Base-by-base conservation (phyloP, 2,113 vertebrate genomes). In the Anguilla japonica region DNA sequence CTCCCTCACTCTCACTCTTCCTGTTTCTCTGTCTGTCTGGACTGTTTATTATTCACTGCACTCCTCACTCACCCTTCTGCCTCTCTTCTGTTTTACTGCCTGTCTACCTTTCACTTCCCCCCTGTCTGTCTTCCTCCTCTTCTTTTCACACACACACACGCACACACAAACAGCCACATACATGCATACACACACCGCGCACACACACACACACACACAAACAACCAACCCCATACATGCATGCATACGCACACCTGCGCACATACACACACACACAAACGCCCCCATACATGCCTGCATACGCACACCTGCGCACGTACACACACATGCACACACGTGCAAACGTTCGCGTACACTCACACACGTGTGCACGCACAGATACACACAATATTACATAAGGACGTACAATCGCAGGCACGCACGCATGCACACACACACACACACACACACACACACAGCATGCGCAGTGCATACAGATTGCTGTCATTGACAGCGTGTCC, bases 401-500 rank as follows among this genome's bases (percentile, higher is more conserved):
- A 26, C 0, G 8, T 20, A 67, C 22, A 26, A 0, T 5, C 60
- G 20, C 22, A 41, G 20, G 7, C 57, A 2, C 5, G 39, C 15
- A 67, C 29, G 2, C 26, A 40, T 4, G 26, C 50, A 67, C 53
- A 67, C 83, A 83, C 26, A 26, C 50, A 29, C 71, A 34, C 9
- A 13, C 79, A 75, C 85, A 29, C 79, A 6, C 83, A 41, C 26
- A 40, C 9, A 81, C 39, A 40, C 78, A 53, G 82, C n/a, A 87
- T 60, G 26, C 50, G 26, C 63, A 78, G 29, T 60, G 39, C 87
- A 79, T 87, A 63, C 78, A 87, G 41, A 88, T 88, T 40, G 34
- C 75, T 84, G 57, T 89, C 85, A 16, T 50, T 67, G 34, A 60
- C 86, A 39, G 34, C 88, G 85, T 86, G 41, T 41, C 50, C 90